These are phyloP conservation scores for Amphimedon queenslandica DNA, from an alignment of 37 sponge, comb jelly and placozoan genomes.

Conservation along the genomic window DNA sequence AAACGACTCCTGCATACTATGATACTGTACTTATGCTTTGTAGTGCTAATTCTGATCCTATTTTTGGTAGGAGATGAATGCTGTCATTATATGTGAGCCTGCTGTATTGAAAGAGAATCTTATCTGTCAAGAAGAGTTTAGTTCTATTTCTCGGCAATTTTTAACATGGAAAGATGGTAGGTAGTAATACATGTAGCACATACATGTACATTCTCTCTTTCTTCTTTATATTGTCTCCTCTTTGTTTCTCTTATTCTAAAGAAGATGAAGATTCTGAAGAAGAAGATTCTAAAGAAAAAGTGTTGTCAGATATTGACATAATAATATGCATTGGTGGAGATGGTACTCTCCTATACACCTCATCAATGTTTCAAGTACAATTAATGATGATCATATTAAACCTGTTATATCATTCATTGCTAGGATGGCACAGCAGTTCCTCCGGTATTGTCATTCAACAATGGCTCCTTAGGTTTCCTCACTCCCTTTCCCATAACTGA, in stretches of 20 bases:
- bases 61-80: slow-evolving; percentile 18
- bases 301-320: slow-evolving; percentile 56
- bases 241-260: background rate
- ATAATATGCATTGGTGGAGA: slow-evolving; percentile 91
- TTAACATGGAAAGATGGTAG: slow-evolving; percentile 22
- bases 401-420: background rate
- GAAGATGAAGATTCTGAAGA: background rate
- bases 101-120: slow-evolving; percentile 27
- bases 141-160: background rate
- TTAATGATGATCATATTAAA: too few species aligned
- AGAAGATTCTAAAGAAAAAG: slow-evolving; percentile 1
- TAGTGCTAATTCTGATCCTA: background rate
- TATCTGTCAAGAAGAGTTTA: slow-evolving; percentile 16
- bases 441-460: slow-evolving; percentile 83
- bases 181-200: background rate
- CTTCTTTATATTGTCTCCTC: background rate
- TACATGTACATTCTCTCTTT: background rate
- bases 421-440: slow-evolving; percentile 32
- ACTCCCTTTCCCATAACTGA: slow-evolving; percentile 73
- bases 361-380: slow-evolving; percentile 85
- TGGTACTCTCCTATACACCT: slow-evolving; percentile 89
- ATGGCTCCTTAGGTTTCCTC: slow-evolving; percentile 95
- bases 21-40: too few species aligned
- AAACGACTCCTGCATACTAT: too few species aligned
- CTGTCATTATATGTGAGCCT: slow-evolving; percentile 44